Evolutionary conservation across 2,888 invertebrate species (phyloP), one percentile per base, ranked within the genome.

Genomic region (Macropis europaea): DNA sequence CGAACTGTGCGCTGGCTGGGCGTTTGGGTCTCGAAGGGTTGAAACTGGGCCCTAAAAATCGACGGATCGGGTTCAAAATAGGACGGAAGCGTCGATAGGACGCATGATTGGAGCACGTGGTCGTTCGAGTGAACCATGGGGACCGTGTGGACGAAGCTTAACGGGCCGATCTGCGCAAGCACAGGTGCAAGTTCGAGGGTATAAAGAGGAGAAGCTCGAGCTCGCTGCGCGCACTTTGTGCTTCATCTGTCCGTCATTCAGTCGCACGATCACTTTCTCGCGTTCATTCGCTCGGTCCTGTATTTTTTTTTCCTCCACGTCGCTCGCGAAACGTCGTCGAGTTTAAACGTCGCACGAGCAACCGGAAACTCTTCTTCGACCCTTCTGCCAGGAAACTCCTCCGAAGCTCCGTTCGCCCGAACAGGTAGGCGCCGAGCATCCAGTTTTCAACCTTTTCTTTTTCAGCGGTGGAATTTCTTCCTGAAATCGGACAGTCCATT

Each of bases 181-280:
- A 86, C 86, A 86, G 85, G 86, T 86, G 82, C 82, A 86, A 86
- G 82, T 84, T 86, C 83, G 84, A 80, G 83, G 84, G 85, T 86
- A 86, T 86, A 86, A 86, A 86, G 86, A 82, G 86, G 82, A 82
- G 86, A 82, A 83, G 84, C 84, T 76, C 82, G 81, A 75, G 82
- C 83, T 79, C 82, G 75, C 82, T 76, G 82, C 83, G 86, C 84
- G 85, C 86, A 86, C 82, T 86, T 86, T 86, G 86, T 86, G 84
- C 84, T 85, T 86, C 81, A 83, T 82, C 83, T 81, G 81, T 84
- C 79, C 73, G 77, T 82, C 80, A 83, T 52, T 63, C 81, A 69
- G 76, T 84, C 84, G 84, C 62, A 73, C 59, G 61, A 59, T 67
- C 69, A 53, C 64, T 76, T 47, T 53, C 34, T 32, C 53, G 42